phyloP scores from a whole-genome alignment of 1,140 invertebrate species.

The Spodoptera frugiperda region DNA sequence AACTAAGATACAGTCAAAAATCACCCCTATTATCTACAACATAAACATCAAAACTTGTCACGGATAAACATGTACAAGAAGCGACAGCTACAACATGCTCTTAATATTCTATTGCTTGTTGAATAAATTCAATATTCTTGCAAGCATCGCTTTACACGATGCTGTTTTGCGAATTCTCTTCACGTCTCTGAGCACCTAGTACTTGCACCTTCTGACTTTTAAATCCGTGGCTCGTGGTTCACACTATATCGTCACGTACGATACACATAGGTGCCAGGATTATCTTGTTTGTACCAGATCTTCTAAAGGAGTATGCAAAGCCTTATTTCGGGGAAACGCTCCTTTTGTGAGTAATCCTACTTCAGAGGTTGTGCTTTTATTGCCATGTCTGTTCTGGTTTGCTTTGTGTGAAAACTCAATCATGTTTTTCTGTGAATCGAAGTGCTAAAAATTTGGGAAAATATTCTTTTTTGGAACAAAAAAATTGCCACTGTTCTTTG shows the following conservation, averaged over 20 bases:
- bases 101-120: constrained; percentile 11
- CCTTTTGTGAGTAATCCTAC: constrained; percentile 34
- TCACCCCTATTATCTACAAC: neutral
- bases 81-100: neutral
- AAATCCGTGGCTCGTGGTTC: constrained; percentile 32
- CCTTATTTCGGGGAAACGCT: constrained; percentile 24
- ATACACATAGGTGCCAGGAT: constrained; percentile 12
- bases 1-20: neutral
- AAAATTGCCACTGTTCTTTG: no score
- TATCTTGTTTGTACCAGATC: constrained; percentile 46
- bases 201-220: constrained; percentile 31
- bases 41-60: no score
- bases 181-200: constrained; percentile 48
- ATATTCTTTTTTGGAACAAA: neutral
- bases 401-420: constrained; percentile 24
- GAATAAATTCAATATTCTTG: neutral
- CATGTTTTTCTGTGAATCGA: neutral
- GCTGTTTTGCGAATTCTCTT: constrained; percentile 50
- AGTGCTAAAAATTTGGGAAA: neutral
- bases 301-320: constrained; percentile 32
- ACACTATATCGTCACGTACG: constrained; percentile 48
- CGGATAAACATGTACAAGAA: neutral
- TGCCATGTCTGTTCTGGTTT: constrained; percentile 8
- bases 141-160: constrained; percentile 19
- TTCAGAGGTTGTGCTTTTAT: constrained; percentile 35